phyloP scores from a whole-genome alignment of 2,113 vertebrate genomes.

The Cephalopholis sonnerati region DNA sequence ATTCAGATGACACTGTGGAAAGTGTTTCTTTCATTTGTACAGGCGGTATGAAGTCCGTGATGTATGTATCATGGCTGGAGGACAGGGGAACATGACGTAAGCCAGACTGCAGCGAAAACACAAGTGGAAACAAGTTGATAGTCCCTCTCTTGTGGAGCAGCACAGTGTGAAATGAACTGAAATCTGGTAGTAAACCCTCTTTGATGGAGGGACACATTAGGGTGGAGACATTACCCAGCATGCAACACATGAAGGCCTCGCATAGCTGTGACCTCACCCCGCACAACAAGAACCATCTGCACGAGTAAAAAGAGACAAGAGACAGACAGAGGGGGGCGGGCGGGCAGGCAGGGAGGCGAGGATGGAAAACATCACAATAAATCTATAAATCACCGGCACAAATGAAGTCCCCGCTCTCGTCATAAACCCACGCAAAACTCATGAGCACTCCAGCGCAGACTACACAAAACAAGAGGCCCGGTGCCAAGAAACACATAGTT shows the following conservation, averaged over 20 bases:
- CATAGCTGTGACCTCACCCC: constrained; percentile 68
- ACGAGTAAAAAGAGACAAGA: neutral
- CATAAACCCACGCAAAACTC: constrained; percentile 52
- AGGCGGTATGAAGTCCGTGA: neutral
- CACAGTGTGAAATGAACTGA: constrained; percentile 31
- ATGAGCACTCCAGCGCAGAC: constrained; percentile 41
- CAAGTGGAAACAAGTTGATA: constrained; percentile 17
- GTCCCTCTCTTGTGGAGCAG: constrained; percentile 1
- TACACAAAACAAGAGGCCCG: constrained; percentile 59
- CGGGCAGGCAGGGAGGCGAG: constrained; percentile 2
- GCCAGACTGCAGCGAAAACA: neutral
- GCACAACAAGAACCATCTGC: constrained; percentile 71
- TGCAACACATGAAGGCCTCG: constrained; percentile 43
- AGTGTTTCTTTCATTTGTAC: neutral
- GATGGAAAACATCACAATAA: constrained; percentile 60
- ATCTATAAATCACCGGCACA: constrained; percentile 67
- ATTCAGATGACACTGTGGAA: neutral
- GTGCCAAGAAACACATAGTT: constrained; percentile 56
- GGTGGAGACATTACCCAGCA: constrained; percentile 60
- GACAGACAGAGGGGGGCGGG: constrained; percentile 40
- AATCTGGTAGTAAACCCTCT: constrained; percentile 36
- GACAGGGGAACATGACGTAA: neutral
- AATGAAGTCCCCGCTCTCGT: constrained; percentile 44
- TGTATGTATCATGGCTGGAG: neutral
- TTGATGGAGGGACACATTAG: constrained; percentile 35